Evolutionary conservation across 1,140 invertebrate genomes (phyloP), one percentile per base, ranked within the genome.

Genomic region (Brachionus paranguensis): DNA sequence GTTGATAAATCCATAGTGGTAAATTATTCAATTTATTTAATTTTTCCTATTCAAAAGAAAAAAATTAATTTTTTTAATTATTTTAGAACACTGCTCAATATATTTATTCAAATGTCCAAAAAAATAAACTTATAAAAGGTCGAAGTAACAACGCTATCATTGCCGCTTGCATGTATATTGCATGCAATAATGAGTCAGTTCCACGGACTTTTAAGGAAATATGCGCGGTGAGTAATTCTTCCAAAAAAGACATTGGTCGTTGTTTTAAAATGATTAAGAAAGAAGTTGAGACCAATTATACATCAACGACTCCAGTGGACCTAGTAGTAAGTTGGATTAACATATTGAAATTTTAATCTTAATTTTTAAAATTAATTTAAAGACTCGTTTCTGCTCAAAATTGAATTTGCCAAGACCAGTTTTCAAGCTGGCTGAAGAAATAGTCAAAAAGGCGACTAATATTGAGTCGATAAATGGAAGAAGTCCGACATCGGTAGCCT

Each of bases 401-500:
- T 86, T 91, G 84, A 90, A 92, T 33, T 90, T 99, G 17, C 95
- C 96, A 0, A 94, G 94, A 86, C 93, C 93, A 88, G 96, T 99
- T 8, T 97, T 99, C 89, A 92, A 93, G 86, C 96, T 95, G n/a
- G 97, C 98, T 0, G 98, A 96, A 7, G 93, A 97, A 87, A 99
- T 99, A 87, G 97, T 97, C 0, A 92, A 94, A 85, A 97, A 96
- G 89, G 96, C 97, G 68, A 96, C 97, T 0, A 96, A 99, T 88
- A 89, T 98, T 87, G 97, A 99, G 88, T 95, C 99, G 87, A 97
- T 99, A 11, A 95, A 97, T 84, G 97, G 97, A 14, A 92, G 97
- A 87, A 99, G 96, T 86, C 98, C 98, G 0, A 98, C 99, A 85
- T 99, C 97, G 0, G 96, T 99, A 2, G 96, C 98, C 0, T 98